phyloP scores from a whole-genome alignment of 2,113 vertebrate species.

The Heterotis niloticus region DNA sequence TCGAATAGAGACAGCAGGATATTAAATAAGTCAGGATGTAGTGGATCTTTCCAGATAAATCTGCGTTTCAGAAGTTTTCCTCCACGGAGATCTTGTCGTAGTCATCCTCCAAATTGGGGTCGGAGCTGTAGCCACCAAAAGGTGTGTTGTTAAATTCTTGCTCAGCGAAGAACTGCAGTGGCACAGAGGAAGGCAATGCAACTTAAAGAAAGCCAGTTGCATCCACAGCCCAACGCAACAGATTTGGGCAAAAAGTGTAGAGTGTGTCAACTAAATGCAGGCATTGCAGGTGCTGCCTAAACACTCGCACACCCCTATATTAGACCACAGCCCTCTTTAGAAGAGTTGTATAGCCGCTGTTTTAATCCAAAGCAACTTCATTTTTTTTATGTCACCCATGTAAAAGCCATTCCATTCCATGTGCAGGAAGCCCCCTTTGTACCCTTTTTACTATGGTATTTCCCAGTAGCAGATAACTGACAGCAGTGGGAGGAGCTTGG shows the following conservation, averaged over 20 bases:
- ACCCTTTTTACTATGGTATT: not conserved
- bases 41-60: not conserved
- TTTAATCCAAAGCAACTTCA: too few relatives aligned
- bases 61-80: not conserved
- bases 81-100: slow-evolving; percentile 6
- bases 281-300: too few relatives aligned
- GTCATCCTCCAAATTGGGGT: not conserved
- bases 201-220: not conserved
- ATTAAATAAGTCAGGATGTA: too few relatives aligned
- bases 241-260: not conserved
- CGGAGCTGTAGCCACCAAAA: not conserved
- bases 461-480: not conserved
- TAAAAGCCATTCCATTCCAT: too few relatives aligned
- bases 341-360: too few relatives aligned
- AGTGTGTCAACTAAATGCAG: too few relatives aligned
- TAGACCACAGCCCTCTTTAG: too few relatives aligned
- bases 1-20: too few relatives aligned
- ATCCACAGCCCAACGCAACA: too few relatives aligned
- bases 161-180: not conserved
- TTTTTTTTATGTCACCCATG: too few relatives aligned
- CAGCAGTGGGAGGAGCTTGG: not conserved
- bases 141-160: not conserved
- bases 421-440: too few relatives aligned
- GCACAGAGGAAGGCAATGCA: not conserved
- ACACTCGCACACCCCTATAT: too few relatives aligned